phyloP scores from a whole-genome alignment of 1,140 invertebrate species.

The Akabosia matsudoensis region DNA sequence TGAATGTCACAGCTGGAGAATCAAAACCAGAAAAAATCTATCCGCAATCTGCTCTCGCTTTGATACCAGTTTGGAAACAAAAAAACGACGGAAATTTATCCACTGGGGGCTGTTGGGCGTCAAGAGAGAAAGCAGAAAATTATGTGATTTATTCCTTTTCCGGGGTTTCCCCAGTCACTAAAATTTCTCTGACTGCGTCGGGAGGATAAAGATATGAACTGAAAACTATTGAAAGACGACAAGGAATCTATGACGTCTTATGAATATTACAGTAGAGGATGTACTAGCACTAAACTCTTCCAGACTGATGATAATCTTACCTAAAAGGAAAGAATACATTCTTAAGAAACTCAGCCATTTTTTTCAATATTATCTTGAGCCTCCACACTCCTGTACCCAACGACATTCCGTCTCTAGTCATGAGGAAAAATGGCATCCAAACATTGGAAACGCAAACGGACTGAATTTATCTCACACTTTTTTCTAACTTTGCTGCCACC shows the following conservation, averaged over 20 bases:
- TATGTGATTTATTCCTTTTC: slow-evolving; percentile 22
- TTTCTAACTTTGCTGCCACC: neutral
- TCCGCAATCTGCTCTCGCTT: no score
- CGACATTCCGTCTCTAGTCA: neutral
- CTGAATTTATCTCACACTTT: neutral
- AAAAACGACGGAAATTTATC: neutral
- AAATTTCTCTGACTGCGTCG: neutral
- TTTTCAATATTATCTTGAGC: slow-evolving; percentile 18
- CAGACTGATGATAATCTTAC: neutral
- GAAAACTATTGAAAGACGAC: neutral
- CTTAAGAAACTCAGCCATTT: neutral
- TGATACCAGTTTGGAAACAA: neutral
- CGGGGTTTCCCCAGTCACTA: neutral
- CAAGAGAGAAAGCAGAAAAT: slow-evolving; percentile 5
- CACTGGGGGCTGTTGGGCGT: slow-evolving; percentile 11
- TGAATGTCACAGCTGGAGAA: no score
- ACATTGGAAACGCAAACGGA: neutral
- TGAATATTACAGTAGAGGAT: no score
- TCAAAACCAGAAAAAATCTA: neutral
- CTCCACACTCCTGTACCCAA: neutral
- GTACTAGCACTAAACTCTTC: neutral
- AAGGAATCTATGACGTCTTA: no score
- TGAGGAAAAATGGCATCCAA: neutral
- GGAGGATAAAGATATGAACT: neutral
- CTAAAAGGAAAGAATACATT: neutral